A percentile compares a stretch with the other conserved stretches of the same genome.
Evolutionary conservation across 2,888 invertebrate genomes (phyloP).

Genomic region (Lochmaea crataegi): DNA sequence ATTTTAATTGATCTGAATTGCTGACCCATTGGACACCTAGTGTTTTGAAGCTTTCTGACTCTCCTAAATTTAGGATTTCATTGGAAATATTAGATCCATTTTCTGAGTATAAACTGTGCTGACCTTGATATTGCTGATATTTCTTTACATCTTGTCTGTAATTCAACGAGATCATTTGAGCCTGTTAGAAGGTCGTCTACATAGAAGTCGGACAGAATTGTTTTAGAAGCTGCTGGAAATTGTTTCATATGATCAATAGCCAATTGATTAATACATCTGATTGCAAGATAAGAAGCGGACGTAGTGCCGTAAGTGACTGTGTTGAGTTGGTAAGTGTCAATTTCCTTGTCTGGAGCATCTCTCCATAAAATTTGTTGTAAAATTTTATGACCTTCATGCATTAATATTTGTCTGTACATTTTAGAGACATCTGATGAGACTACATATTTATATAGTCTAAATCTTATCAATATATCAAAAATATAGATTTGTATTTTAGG

Average conservation of each 20-base stretch:
- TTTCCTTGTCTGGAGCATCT: not conserved
- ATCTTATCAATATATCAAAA: not conserved
- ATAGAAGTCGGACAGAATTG: not conserved
- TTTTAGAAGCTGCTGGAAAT: not conserved
- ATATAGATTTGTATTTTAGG: not conserved
- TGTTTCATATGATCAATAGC: not conserved
- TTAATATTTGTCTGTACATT: not conserved
- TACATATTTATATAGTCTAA: not conserved
- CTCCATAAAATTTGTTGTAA: not conserved
- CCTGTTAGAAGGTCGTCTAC: not conserved
- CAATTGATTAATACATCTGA: no score
- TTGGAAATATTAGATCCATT: not conserved
- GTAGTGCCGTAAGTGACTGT: not conserved
- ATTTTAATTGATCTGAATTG: not conserved
- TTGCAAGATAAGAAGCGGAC: not conserved
- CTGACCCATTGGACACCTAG: not conserved
- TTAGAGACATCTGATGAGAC: not conserved
- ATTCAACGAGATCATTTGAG: not conserved
- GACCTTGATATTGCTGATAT: no score
- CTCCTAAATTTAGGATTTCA: no score
- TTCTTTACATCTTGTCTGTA: no score
- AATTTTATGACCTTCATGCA: not conserved
- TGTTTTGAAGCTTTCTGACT: not conserved
- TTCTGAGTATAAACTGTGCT: no score
- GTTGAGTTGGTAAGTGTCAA: not conserved